Conservation (phyloP, 2,797 vertebrate species). For the Odontamblyopus lacepedii region DNA sequence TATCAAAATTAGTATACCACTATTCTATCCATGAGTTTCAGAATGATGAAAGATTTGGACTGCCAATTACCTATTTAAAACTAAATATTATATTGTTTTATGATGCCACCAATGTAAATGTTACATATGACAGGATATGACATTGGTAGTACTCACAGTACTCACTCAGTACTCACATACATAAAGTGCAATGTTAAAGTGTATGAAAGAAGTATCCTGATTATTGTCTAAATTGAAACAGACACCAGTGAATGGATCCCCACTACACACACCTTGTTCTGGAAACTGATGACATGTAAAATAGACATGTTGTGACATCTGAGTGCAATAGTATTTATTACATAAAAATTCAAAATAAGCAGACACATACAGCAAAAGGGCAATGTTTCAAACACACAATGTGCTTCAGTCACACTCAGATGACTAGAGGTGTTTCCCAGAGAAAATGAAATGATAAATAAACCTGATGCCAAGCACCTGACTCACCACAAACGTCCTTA, state of each 20-base stretch:
- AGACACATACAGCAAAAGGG: slow-evolving; percentile 35
- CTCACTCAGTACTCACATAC: no score
- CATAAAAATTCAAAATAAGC: slow-evolving; percentile 38
- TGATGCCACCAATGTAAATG: no score
- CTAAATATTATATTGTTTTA: no score
- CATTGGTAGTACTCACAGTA: no score
- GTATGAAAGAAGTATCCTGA: no score
- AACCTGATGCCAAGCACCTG: slow-evolving; percentile 11
- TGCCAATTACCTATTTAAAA: no score
- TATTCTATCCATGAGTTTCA: no score
- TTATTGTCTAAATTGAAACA: not conserved
- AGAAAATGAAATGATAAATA: slow-evolving; percentile 4
- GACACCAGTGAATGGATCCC: not conserved
- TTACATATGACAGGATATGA: no score
- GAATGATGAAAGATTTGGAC: no score
- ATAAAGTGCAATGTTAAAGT: no score
- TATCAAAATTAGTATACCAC: not conserved
- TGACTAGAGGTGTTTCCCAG: not conserved
- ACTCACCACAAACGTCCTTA: slow-evolving; percentile 41
- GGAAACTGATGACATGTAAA: not conserved
- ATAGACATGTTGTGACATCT: not conserved
- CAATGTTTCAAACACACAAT: slow-evolving; percentile 39
- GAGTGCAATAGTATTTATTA: slow-evolving; percentile 64
- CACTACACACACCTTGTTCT: not conserved
- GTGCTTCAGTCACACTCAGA: slow-evolving; percentile 44